These are phyloP conservation scores for Dasysyrphus albostriatus DNA, from an alignment of 2,888 invertebrate species.

Conservation along the genomic window DNA sequence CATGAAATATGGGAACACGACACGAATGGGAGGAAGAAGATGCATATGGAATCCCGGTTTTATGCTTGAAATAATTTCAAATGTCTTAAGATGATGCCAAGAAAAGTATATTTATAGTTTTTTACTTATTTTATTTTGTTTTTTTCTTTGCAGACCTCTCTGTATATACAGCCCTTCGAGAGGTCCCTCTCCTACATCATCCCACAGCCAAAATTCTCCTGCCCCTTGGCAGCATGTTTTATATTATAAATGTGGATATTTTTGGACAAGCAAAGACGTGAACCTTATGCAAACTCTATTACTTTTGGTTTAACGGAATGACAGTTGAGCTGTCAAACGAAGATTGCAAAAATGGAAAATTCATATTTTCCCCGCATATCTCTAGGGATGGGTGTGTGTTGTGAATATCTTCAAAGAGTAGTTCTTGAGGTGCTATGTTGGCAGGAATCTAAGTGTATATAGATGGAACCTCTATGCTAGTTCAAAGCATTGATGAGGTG, in stretches of 20 bases:
- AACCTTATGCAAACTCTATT: conserved; percentile 75
- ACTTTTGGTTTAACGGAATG: conserved; percentile 73
- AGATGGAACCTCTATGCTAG: background rate
- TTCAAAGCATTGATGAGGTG: conserved; percentile 2
- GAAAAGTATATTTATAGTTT: conserved; percentile 73
- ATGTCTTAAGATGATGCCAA: conserved; percentile 76
- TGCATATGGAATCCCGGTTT: conserved; percentile 69
- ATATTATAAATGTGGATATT: conserved; percentile 54
- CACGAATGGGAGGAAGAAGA: conserved; percentile 14
- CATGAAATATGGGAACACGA: conserved; percentile 68
- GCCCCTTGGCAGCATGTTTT: conserved; percentile 45
- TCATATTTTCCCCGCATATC: conserved; percentile 61
- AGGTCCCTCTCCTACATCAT: background rate
- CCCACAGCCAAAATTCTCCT: background rate
- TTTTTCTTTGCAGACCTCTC: background rate
- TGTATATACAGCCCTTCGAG: background rate
- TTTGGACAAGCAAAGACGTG: conserved; percentile 67
- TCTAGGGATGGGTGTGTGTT: conserved; percentile 25
- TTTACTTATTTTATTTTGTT: conserved; percentile 14
- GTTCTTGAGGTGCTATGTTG: background rate
- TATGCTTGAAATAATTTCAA: conserved; percentile 76
- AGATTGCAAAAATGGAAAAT: conserved; percentile 72
- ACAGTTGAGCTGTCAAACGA: conserved; percentile 74
- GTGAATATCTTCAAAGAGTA: background rate
- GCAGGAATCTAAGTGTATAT: background rate